Evolutionary conservation across 2,113 vertebrate species (phyloP).

Genomic region (Callipepla californica): DNA sequence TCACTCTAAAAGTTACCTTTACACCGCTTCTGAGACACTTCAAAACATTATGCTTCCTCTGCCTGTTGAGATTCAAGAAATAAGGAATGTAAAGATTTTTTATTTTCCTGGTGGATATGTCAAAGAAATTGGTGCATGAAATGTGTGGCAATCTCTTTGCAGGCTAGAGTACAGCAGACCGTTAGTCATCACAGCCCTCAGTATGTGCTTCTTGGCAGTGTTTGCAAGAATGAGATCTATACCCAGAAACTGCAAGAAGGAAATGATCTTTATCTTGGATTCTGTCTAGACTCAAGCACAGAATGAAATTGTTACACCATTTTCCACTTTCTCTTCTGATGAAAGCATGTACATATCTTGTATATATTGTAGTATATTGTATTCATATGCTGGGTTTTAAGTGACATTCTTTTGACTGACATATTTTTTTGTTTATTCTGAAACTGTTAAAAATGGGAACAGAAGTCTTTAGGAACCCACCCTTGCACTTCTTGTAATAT

Average conservation of each 20-base stretch:
- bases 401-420: neutral
- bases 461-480: neutral
- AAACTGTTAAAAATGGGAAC: neutral
- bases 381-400: neutral
- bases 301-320: neutral
- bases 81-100: neutral
- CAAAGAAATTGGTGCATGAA: slow-evolving; percentile 20
- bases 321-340: neutral
- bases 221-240: neutral
- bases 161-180: neutral
- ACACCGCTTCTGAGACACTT: neutral
- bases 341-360: neutral
- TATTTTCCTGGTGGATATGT: neutral
- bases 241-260: neutral
- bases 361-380: fast-evolving
- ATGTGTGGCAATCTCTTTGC: neutral
- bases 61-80: neutral
- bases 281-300: neutral
- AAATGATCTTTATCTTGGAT: neutral
- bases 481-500: neutral
- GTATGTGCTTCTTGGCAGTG: neutral
- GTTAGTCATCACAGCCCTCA: neutral
- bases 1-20: neutral
- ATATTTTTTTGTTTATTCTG: neutral
- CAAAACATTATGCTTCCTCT: neutral